These are phyloP conservation scores for Acanthosepion esculentum DNA, from an alignment of 2,888 invertebrate genomes.

Conservation along the genomic window DNA sequence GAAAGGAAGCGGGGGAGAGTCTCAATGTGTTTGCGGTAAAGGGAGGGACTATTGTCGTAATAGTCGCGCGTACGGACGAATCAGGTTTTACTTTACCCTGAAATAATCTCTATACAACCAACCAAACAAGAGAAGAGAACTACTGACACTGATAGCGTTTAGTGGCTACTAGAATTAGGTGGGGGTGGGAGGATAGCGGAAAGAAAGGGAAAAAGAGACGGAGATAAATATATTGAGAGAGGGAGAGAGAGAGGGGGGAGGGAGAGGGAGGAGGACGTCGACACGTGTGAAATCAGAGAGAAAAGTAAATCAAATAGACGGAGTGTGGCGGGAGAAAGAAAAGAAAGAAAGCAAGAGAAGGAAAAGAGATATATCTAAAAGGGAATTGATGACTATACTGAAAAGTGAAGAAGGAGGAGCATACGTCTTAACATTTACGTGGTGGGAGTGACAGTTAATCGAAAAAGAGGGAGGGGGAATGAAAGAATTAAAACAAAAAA, in stretches of 20 bases:
- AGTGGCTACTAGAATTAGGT: too few relatives aligned
- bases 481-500: not conserved
- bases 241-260: not conserved
- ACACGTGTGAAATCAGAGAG: not conserved
- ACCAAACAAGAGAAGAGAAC: not conserved
- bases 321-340: not conserved
- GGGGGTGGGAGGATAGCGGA: not conserved
- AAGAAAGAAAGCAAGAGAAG: not conserved
- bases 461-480: not conserved
- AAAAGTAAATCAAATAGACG: not conserved
- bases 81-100: not conserved
- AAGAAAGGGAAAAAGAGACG: too few relatives aligned
- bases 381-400: too few relatives aligned
- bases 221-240: not conserved
- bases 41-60: constrained; percentile 2
- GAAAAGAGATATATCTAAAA: not conserved
- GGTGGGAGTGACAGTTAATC: not conserved
- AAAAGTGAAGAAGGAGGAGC: not conserved
- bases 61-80: not conserved
- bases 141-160: not conserved
- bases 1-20: not conserved
- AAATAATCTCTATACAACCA: not conserved
- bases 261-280: not conserved
- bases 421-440: not conserved
- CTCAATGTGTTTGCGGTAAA: not conserved